phyloP scores from a whole-genome alignment of 2,888 invertebrate species.

The Magallana nippona region DNA sequence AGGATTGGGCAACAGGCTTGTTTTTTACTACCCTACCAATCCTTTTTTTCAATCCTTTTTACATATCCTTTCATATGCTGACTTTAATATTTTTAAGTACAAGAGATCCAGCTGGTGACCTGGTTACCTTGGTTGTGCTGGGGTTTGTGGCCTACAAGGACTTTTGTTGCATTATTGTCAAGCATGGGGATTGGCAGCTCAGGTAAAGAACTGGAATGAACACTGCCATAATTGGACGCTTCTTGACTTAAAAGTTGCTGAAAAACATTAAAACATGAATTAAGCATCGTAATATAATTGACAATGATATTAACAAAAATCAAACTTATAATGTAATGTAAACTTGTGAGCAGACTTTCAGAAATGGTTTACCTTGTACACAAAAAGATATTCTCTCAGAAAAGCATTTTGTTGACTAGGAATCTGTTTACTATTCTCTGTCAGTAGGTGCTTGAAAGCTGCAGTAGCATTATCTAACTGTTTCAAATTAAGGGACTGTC shows the following conservation, averaged over 20 bases:
- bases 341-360: neutral
- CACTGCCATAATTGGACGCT: slow-evolving; percentile 65
- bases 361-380: slow-evolving; percentile 86
- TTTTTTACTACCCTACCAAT: no score
- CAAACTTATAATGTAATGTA: neutral
- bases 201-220: slow-evolving; percentile 81
- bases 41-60: no score
- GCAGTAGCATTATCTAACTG: slow-evolving; percentile 86
- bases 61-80: neutral
- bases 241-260: slow-evolving; percentile 77
- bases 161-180: slow-evolving; percentile 85
- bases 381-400: slow-evolving; percentile 92
- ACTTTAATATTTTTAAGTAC: neutral
- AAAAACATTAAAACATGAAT: neutral
- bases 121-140: slow-evolving; percentile 59
- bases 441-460: slow-evolving; percentile 88
- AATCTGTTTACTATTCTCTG: slow-evolving; percentile 78
- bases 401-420: slow-evolving; percentile 83
- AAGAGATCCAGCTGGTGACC: neutral
- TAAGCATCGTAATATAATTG: neutral
- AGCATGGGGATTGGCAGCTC: slow-evolving; percentile 89
- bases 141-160: slow-evolving; percentile 81
- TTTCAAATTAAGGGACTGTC: slow-evolving; percentile 91
- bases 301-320: neutral
- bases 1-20: no score